Conservation (phyloP, 2,888 invertebrate species). For the Leuctra nigra region DNA sequence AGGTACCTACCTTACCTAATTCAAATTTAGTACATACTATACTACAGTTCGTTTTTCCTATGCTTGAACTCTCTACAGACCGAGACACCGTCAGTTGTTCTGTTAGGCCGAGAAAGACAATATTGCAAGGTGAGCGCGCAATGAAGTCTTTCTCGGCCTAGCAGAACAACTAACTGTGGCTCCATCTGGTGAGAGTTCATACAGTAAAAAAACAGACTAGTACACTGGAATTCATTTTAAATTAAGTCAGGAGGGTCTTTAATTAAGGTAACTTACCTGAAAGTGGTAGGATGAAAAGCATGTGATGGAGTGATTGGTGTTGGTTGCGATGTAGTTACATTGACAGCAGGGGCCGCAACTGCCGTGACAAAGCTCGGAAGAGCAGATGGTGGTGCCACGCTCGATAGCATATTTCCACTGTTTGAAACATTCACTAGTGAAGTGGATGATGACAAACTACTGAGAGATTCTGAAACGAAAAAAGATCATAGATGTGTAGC, state of each 20-base stretch:
- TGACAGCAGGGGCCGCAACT: conserved; percentile 33
- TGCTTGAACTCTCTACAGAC: too few species aligned
- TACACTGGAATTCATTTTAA: too few species aligned
- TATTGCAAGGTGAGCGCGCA: too few species aligned
- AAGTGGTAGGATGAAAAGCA: conserved; percentile 39
- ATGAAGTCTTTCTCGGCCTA: too few species aligned
- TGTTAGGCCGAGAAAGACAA: too few species aligned
- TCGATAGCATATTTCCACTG: conserved; percentile 55
- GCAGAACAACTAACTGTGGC: too few species aligned
- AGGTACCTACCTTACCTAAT: too few species aligned
- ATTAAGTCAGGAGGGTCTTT: background rate
- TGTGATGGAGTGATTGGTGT: conserved; percentile 13
- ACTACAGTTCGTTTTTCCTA: too few species aligned
- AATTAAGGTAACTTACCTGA: conserved; percentile 35
- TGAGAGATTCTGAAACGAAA: conserved; percentile 38
- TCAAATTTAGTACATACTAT: too few species aligned
- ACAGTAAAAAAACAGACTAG: too few species aligned
- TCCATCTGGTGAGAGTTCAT: too few species aligned
- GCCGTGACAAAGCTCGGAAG: conserved; percentile 58
- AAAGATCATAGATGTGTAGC: background rate
- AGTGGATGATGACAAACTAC: conserved; percentile 41
- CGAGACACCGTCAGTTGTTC: too few species aligned
- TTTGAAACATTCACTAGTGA: conserved; percentile 36
- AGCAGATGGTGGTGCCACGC: conserved; percentile 60
- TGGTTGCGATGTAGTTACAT: background rate